These are phyloP conservation scores for Drosophila santomea DNA, from an alignment of 1,140 invertebrate species.

Conservation along the genomic window DNA sequence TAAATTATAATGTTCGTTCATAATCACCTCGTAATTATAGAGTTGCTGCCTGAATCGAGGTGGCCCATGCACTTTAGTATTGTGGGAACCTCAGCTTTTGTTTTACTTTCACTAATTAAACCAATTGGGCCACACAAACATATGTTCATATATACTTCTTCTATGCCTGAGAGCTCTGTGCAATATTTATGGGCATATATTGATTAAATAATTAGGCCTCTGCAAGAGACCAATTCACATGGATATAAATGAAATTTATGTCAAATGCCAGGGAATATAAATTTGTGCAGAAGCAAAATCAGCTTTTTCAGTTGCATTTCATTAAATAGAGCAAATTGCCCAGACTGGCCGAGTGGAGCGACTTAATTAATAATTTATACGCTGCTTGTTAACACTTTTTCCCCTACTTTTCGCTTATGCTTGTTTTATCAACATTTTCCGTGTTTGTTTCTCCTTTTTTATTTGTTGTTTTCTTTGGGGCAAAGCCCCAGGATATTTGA, in stretches of 20 bases:
- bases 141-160: conserved; percentile 19
- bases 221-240: conserved; percentile 30
- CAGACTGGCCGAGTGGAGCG: conserved; percentile 5
- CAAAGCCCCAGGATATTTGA: conserved; percentile 22
- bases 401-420: not conserved
- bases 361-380: conserved; percentile 63
- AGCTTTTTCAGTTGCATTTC: conserved; percentile 31
- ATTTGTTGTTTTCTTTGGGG: conserved; percentile 13
- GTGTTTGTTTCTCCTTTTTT: conserved; percentile 11
- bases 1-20: conserved; percentile 32
- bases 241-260: conserved; percentile 54
- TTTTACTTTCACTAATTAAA: conserved; percentile 47
- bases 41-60: conserved; percentile 6
- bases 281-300: conserved; percentile 11
- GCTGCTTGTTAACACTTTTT: conserved; percentile 60
- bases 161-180: conserved; percentile 19
- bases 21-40: conserved; percentile 29
- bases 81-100: conserved; percentile 68
- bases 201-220: conserved; percentile 69
- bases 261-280: conserved; percentile 48
- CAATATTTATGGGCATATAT: conserved; percentile 62
- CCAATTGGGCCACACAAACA: conserved; percentile 30
- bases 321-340: conserved; percentile 48
- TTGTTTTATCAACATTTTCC: conserved; percentile 16
- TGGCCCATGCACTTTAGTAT: conserved; percentile 13